Conservation (phyloP, 2,888 invertebrate genomes). For the Drosophila maculinotata region DNA sequence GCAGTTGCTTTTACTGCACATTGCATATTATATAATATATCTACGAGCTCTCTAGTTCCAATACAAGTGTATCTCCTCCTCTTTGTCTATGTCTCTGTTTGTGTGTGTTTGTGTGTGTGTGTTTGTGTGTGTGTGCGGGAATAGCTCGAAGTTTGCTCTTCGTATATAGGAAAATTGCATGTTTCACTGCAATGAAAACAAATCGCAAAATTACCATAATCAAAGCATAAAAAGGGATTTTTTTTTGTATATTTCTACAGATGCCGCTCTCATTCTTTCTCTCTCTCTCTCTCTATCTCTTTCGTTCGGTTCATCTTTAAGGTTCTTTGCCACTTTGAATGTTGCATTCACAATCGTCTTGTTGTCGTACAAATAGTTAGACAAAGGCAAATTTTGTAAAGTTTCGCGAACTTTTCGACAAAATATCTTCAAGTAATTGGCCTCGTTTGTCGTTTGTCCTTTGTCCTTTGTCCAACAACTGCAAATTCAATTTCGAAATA, state of each 20-base stretch:
- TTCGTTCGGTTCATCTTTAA: neutral
- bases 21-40: conserved; percentile 53
- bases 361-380: conserved; percentile 59
- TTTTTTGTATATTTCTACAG: conserved; percentile 46
- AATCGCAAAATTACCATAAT: conserved; percentile 76
- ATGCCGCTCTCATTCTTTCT: conserved; percentile 15
- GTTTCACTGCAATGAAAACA: conserved; percentile 75
- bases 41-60: conserved; percentile 10
- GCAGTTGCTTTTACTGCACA: conserved; percentile 50
- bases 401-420: conserved; percentile 35
- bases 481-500: conserved; percentile 60
- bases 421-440: conserved; percentile 65
- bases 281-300: neutral
- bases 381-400: conserved; percentile 56
- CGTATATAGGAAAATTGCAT: conserved; percentile 66
- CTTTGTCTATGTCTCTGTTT: conserved; percentile 3
- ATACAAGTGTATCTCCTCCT: conserved; percentile 21
- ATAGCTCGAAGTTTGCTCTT: conserved; percentile 29
- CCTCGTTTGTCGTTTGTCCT: conserved; percentile 64
- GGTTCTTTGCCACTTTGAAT: conserved; percentile 19
- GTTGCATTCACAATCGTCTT: conserved; percentile 41
- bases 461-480: conserved; percentile 46
- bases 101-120: conserved; percentile 16
- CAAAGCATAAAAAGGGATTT: conserved; percentile 70
- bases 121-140: conserved; percentile 15